phyloP scores from a whole-genome alignment of 2,113 vertebrate species.

The Percina caprodes region DNA sequence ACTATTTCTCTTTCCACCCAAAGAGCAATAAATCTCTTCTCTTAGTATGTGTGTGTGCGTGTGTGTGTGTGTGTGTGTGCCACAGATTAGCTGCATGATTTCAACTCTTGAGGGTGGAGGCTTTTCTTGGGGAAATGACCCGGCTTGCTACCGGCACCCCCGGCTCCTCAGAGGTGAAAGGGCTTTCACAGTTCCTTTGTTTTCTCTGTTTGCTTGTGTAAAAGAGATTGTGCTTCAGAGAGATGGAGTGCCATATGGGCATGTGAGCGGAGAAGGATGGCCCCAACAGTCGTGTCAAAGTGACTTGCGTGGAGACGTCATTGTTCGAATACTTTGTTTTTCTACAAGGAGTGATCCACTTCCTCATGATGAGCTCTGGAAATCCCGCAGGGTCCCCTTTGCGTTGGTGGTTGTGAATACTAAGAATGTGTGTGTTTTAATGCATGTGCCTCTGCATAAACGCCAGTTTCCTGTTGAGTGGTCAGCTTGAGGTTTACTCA shows the following conservation, averaged over 20 bases:
- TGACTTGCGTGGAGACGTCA: background rate
- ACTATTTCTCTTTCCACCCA: conserved; percentile 67
- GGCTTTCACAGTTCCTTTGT: conserved; percentile 64
- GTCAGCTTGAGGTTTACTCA: conserved; percentile 23
- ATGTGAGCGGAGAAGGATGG: conserved; percentile 14
- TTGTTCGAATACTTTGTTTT: background rate
- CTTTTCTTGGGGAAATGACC: conserved; percentile 68
- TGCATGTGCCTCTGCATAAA: conserved; percentile 16
- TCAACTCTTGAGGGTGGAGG: conserved; percentile 52
- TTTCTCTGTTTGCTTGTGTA: conserved; percentile 57
- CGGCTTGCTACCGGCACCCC: conserved; percentile 33
- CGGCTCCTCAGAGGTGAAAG: conserved; percentile 53
- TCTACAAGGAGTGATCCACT: background rate
- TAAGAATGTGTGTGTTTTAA: conserved; percentile 36
- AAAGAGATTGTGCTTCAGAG: conserved; percentile 30
- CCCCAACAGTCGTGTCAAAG: conserved; percentile 9
- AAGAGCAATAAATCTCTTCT: conserved; percentile 72
- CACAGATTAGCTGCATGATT: conserved; percentile 65
- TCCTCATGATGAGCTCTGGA: background rate
- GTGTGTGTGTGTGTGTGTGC: conserved; percentile 37
- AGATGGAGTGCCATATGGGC: conserved; percentile 39
- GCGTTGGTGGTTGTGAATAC: background rate
- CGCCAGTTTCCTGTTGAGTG: conserved; percentile 55
- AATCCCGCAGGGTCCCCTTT: background rate
- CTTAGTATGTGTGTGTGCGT: conserved; percentile 33